These are phyloP conservation scores for Mungos mungo DNA, from an alignment of 2,113 vertebrate species.

Conservation along the genomic window DNA sequence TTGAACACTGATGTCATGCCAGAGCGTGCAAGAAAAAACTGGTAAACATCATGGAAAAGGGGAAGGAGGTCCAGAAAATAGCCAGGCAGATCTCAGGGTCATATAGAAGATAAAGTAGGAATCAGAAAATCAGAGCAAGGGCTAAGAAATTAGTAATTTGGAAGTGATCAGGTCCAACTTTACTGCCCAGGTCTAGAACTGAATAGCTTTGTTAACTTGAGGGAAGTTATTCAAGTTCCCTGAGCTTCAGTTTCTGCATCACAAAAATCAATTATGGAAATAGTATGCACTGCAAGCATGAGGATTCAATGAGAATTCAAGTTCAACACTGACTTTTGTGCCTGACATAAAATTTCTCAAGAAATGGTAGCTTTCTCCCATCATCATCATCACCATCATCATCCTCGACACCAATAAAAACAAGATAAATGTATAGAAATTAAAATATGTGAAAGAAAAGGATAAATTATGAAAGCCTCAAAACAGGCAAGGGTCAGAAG, in stretches of 20 bases:
- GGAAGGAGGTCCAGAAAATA: neutral
- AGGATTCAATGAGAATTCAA: neutral
- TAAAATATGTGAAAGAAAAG: neutral
- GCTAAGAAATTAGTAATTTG: neutral
- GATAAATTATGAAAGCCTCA: neutral
- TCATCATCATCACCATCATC: neutral
- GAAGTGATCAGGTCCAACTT: neutral
- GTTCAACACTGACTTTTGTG: neutral
- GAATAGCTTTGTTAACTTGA: neutral
- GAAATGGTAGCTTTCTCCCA: neutral
- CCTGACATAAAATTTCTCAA: neutral
- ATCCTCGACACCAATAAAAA: neutral
- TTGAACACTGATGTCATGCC: constrained; percentile 53
- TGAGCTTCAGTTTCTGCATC: neutral
- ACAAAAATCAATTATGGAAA: neutral
- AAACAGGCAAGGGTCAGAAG: neutral
- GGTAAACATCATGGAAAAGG: neutral
- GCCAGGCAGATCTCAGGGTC: neutral
- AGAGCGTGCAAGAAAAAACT: neutral
- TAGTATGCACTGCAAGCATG: neutral
- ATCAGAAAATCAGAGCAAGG: neutral
- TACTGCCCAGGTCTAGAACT: neutral
- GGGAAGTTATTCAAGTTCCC: neutral
- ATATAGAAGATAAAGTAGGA: neutral
- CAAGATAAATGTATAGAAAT: neutral